Base-by-base conservation (phyloP, 2,113 vertebrate species). In the Phyllostomus discolor region DNA sequence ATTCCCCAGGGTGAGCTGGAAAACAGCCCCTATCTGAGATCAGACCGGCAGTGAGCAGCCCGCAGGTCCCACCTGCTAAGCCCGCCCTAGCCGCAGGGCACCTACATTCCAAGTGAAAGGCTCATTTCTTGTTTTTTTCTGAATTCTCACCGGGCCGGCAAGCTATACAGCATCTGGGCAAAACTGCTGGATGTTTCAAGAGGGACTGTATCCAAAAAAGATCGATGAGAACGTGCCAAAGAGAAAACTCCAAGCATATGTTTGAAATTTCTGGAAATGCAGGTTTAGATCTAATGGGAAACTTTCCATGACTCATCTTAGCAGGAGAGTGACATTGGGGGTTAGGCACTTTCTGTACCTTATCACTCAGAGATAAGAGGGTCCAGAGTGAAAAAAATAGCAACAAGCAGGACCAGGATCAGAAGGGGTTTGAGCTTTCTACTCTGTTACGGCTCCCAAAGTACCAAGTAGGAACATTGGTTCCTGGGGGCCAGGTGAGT, bases 1-100 rank as follows among this genome's bases (percentile, higher is more conserved):
- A 97, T 96, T 95, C 91, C 98, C 66, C 17, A 97, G 97, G 79
- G 97, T 24, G 19, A 22, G 75, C 15, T 0, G 38, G 54, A 43
- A 64, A 31, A 82, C 54, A 62, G 5, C 41, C 57, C 38, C 16
- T 26, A 7, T 41, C 79, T 41, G 79, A 35, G 35, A 11, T 28
- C 31, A 5, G 43, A 10, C 46, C 8, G 1, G 43, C 72, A 16
- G 28, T 4, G 28, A 48, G 28, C 75, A 20, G 50, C 52, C 22
- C 22, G 0, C 43, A 33, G 19, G 41, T 33, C 35, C 6, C n/a
- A 8, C 26, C 46, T 35, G 59, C 73, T 20, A 11, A 57, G 14
- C 72, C 59, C 57, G 14, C 57, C 78, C 24, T 4, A 79, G 76
- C n/a, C 1, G 8, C 50, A 57, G 76, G 50, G 76, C n/a, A 15